Base-by-base conservation (phyloP, 2,797 vertebrate genomes). In the Menidia menidia region DNA sequence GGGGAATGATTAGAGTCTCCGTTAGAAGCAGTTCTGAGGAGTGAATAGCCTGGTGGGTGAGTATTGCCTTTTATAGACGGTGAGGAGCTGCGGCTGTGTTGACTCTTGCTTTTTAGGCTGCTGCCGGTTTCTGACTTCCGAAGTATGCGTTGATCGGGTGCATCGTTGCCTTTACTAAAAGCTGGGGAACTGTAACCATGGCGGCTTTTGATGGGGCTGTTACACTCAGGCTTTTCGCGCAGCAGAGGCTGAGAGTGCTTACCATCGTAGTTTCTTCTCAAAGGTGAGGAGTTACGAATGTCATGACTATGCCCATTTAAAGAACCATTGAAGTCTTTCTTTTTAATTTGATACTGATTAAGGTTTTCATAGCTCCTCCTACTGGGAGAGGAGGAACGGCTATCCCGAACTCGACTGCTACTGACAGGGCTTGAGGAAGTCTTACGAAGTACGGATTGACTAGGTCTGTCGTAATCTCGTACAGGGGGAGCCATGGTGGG, bases 1-100 rank as follows among this genome's bases (percentile, higher is more conserved):
- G 62, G 68, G 59, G 90, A 90, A 0, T 14, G 11, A 45, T 44
- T 69, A 25, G 78, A 79, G 0, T 90, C 86, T 68, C 73, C 81
- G 53, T 88, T 89, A 19, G 82, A 68, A 51, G 89, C 78, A 47
- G 68, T 88, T 76, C 80, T 88, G 45, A 88, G 82, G 45, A 90
- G 43, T 12, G 87, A 89, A 69, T 88, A 93, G 0, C 87, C 86
- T 15, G 87, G 82, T 0, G 80, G 51, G 1, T 92, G 84, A 55
- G 12, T 48, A 60, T 51, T 78, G 55, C 73, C 73, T 61, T 64
- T 83, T 58, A 66, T 82, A 14, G 84, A 59, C 1, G 89, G 87
- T 66, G 91, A 89, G 16, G 83, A 51, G 76, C 73, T 87, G 12
- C 68, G 61, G 44, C 68, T 89, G 59, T 61, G 71, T 42, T 64